phyloP scores from a whole-genome alignment of 2,888 invertebrate genomes.

The Ormyrus thymus region DNA sequence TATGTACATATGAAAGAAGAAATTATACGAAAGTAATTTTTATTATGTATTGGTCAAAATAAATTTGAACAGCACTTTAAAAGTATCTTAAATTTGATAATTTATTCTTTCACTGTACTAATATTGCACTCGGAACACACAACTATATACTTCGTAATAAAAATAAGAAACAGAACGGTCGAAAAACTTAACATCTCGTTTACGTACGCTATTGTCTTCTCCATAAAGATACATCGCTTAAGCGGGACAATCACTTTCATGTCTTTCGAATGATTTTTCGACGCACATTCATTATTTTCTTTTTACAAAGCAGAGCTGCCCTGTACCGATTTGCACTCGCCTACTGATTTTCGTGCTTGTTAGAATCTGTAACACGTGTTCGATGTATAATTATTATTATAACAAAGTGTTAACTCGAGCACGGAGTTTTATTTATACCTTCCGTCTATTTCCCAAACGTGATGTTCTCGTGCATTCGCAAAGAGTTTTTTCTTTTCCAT shows the following conservation, averaged over 20 bases:
- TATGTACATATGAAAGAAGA: slow-evolving; percentile 30
- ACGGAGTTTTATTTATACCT: neutral
- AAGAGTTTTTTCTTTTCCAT: slow-evolving; percentile 3
- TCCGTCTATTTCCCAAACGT: neutral
- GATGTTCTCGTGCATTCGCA: slow-evolving; percentile 11
- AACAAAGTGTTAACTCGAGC: slow-evolving; percentile 8
- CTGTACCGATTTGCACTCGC: slow-evolving; percentile 16
- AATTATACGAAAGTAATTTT: neutral
- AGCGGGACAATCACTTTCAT: slow-evolving; percentile 55
- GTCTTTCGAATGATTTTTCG: slow-evolving; percentile 49
- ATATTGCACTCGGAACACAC: neutral
- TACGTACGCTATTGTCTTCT: slow-evolving; percentile 60
- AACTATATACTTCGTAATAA: neutral
- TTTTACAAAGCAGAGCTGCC: slow-evolving; percentile 22
- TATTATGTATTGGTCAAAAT: neutral
- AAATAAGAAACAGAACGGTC: slow-evolving; percentile 16
- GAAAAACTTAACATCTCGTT: slow-evolving; percentile 50
- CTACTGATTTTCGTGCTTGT: neutral
- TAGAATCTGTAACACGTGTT: slow-evolving; percentile 17
- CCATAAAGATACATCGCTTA: slow-evolving; percentile 51
- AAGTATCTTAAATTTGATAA: neutral
- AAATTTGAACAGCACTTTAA: neutral
- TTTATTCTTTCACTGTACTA: slow-evolving; percentile 19
- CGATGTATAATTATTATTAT: slow-evolving; percentile 38
- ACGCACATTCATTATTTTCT: slow-evolving; percentile 3